phyloP scores from a whole-genome alignment of 2,888 invertebrate species.

The Nephrotoma guestfalica region DNA sequence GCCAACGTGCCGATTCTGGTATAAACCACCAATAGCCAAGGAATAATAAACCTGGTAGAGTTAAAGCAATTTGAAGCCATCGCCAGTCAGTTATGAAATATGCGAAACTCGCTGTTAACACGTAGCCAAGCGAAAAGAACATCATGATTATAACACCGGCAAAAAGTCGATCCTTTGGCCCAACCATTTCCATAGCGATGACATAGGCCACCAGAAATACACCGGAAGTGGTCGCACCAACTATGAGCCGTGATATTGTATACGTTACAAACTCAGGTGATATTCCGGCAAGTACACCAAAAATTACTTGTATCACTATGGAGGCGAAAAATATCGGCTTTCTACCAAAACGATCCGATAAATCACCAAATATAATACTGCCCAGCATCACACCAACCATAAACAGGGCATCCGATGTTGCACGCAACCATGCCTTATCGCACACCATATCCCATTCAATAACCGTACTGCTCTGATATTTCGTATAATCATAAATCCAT shows the following conservation, averaged over 20 bases:
- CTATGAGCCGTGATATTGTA: constrained; percentile 45
- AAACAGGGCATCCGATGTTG: constrained; percentile 50
- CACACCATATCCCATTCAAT: constrained; percentile 60
- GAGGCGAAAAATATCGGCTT: constrained; percentile 58
- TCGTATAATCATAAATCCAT: constrained; percentile 45
- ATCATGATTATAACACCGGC: constrained; percentile 59
- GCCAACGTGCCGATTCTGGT: constrained; percentile 61
- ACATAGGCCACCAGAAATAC: constrained; percentile 67
- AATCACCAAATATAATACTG: constrained; percentile 53
- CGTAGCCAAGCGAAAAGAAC: constrained; percentile 59
- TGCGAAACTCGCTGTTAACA: constrained; percentile 51
- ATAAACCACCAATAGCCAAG: constrained; percentile 60
- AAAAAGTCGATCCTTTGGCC: constrained; percentile 47
- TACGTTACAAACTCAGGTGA: constrained; percentile 55
- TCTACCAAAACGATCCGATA: constrained; percentile 58
- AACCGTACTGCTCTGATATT: constrained; percentile 45
- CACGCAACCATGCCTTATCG: constrained; percentile 42
- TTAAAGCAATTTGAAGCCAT: constrained; percentile 50
- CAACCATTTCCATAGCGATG: constrained; percentile 62
- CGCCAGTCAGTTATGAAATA: constrained; percentile 54
- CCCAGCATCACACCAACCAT: constrained; percentile 62
- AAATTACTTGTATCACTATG: constrained; percentile 50
- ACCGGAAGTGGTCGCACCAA: constrained; percentile 61
- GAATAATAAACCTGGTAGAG: constrained; percentile 51
- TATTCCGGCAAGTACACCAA: constrained; percentile 49